Evolutionary conservation across 2,113 vertebrate species (phyloP).

Genomic region (Podiceps cristatus): DNA sequence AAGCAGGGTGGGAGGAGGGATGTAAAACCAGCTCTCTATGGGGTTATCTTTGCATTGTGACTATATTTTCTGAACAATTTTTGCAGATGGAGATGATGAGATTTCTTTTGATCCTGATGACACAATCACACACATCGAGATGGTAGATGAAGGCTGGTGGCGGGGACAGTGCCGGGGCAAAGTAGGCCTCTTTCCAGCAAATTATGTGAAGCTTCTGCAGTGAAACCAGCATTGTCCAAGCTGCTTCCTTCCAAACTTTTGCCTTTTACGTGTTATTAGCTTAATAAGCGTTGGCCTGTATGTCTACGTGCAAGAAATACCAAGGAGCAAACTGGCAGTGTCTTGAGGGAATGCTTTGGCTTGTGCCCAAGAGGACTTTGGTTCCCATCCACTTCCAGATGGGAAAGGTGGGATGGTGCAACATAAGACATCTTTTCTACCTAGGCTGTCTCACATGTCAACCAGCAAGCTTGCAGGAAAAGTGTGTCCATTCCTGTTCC

Average conservation of each 20-base stretch:
- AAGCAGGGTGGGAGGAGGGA: no score
- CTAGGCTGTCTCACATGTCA: background rate
- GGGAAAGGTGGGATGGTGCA: background rate
- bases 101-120: slow-evolving; percentile 92
- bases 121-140: slow-evolving; percentile 90
- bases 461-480: background rate
- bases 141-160: slow-evolving; percentile 97
- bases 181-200: slow-evolving; percentile 89
- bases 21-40: background rate
- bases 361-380: background rate
- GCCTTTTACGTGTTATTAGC: background rate
- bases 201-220: slow-evolving; percentile 86
- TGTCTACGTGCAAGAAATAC: background rate
- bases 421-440: background rate
- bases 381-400: background rate
- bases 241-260: background rate
- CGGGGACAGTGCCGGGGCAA: slow-evolving; percentile 83
- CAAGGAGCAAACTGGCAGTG: background rate
- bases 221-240: slow-evolving; percentile 6
- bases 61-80: background rate
- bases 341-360: background rate
- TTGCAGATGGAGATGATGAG: slow-evolving; percentile 90
- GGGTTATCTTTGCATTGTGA: background rate
- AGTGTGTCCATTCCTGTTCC: background rate
- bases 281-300: background rate